Evolutionary conservation across 2,113 vertebrate species (phyloP), one percentile per base, ranked within the genome.

Genomic region (Bubalus kerabau): DNA sequence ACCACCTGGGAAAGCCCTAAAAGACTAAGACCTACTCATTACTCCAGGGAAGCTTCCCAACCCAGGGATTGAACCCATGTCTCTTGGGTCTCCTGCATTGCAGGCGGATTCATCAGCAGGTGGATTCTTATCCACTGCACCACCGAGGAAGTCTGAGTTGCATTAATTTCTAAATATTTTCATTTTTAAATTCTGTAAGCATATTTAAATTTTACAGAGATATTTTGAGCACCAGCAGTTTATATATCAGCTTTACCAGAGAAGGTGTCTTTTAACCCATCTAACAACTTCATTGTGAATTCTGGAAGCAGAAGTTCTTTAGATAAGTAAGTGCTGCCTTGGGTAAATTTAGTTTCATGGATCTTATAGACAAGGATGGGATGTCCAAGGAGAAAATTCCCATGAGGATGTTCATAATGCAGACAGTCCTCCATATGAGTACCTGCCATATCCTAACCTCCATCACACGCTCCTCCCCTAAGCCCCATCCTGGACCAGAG

Each of bases 381-480:
- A 57, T 57, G 2, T 56, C 32, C 57, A 43, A n/a, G 89, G 50
- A 30, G 36, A 62, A 83, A 78, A 30, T 71, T 50, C 36, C 71
- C 71, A n/a, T 7, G 1, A 56, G 21, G 23, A 56, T 74, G 24
- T 28, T 91, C 52, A 14, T 50, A 10, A 40, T 43, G 14, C 19
- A 36, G 15, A 17, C 0, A 2, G 14, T 32, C 52, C 90, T 76
- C 56, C 57, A 0, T 26, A 24, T 26, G 9, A 60, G 21, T 28
- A 19, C 36, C 56, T 54, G 57, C 5, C 36, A 17, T 2, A 5
- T 46, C 57, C 54, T 19, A 43, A 3, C 14, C 59, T 80, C 50
- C 43, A 7, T 67, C 15, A 2, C 0, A 1, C 1, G 3, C 21
- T 2, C 7, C n/a, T 28, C 6, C 2, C 11, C 2, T 2, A 23